Conservation (phyloP, 2,888 invertebrate species). For the Drosophila stalkeri region DNA sequence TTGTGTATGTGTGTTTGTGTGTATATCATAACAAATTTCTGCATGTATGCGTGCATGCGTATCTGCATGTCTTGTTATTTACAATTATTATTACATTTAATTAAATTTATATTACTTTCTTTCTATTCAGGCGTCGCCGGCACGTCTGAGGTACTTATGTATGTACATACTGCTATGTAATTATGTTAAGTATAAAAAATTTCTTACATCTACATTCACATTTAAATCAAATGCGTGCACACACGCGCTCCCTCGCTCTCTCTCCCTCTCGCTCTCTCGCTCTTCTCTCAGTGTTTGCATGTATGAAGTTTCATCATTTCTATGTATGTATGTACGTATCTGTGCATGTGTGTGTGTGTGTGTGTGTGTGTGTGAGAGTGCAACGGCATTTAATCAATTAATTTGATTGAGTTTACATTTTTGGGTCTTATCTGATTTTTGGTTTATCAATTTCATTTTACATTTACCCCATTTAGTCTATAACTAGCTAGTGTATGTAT, state of each 20-base stretch:
- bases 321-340: constrained; percentile 10
- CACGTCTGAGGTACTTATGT: constrained; percentile 59
- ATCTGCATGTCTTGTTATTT: constrained; percentile 25
- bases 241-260: neutral
- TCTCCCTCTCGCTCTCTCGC: neutral
- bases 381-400: constrained; percentile 9
- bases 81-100: constrained; percentile 26
- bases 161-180: constrained; percentile 34
- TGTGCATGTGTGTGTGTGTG: constrained; percentile 27
- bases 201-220: constrained; percentile 47
- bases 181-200: constrained; percentile 48
- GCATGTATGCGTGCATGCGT: constrained; percentile 5
- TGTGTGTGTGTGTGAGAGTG: constrained; percentile 21
- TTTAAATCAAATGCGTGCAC: constrained; percentile 46
- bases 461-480: constrained; percentile 30
- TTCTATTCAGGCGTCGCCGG: constrained; percentile 59
- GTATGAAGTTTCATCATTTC: constrained; percentile 14
- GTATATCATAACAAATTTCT: constrained; percentile 12
- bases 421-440: neutral
- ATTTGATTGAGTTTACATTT: constrained; percentile 5
- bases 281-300: constrained; percentile 14
- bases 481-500: constrained; percentile 25
- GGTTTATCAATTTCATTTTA: constrained; percentile 36
- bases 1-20: neutral
- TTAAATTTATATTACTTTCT: constrained; percentile 1